Evolutionary conservation across 2,888 invertebrate species (phyloP), one percentile per base, ranked within the genome.

Genomic region (Ametastegia equiseti): DNA sequence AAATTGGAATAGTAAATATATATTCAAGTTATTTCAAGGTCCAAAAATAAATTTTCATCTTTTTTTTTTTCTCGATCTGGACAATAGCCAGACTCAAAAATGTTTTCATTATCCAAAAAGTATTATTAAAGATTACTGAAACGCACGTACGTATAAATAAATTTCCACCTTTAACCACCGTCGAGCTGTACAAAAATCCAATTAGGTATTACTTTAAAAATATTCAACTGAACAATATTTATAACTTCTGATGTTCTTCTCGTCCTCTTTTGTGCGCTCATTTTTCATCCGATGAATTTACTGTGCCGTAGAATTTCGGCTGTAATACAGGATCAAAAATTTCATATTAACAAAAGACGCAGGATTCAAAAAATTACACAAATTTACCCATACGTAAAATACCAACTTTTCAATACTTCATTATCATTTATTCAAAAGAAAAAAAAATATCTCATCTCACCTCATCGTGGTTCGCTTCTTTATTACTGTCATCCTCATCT

Each of bases 401-500:
- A n/a, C n/a, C n/a, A n/a, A n/a, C n/a, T n/a, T n/a, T n/a, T n/a
- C n/a, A n/a, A n/a, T n/a, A 36, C 15, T 15, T 36, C 42, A n/a
- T n/a, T n/a, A n/a, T n/a, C n/a, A 11, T 67, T 42, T 27, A 80
- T 67, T 13, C 45, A 69, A 60, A 13, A 71, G 9, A 71, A 57
- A 39, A 19, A 54, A 79, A 42, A 69, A 57, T 3, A 11, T 45
- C 19, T 15, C 1, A 19, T 39, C 88, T 92, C 89, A 95, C 95
- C 94, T 95, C 94, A 91, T 95, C 95, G 85, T 95, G 95, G 87
- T 94, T 94, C 88, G 95, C 95, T 82, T 95, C 94, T 83, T 93
- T 93, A 83, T 93, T 92, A 84, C 93, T 93, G 83, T 95, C 95
- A 82, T 95, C 95, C 54, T 96, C 96, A 82, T 95, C 96, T 85